A percentile compares a stretch with the other conserved stretches of the same genome.
Evolutionary conservation across 2,888 invertebrate genomes (phyloP).

Genomic region (Tridacna crocea): DNA sequence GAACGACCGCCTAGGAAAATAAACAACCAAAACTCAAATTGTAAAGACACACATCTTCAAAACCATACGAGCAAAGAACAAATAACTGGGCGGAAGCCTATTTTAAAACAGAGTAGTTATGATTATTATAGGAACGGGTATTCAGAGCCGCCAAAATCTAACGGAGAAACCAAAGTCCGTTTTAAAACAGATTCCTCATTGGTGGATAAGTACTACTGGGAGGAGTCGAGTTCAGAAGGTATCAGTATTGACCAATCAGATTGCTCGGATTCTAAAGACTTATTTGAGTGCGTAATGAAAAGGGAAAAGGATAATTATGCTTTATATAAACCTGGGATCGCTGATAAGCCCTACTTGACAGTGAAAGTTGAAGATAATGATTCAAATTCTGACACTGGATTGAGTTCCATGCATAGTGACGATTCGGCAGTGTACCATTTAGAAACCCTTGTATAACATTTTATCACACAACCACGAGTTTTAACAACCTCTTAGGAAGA

Average conservation of each 20-base stretch:
- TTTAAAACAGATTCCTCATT: constrained; percentile 56
- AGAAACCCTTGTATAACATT: constrained; percentile 73
- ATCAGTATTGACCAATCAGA: constrained; percentile 65
- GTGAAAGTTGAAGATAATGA: constrained; percentile 82
- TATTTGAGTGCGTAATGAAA: constrained; percentile 43
- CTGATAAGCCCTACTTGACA: constrained; percentile 56
- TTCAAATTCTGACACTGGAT: constrained; percentile 86
- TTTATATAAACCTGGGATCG: constrained; percentile 45
- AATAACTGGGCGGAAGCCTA: constrained; percentile 45
- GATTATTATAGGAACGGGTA: constrained; percentile 43
- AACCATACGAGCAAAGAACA: constrained; percentile 7
- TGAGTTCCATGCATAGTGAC: constrained; percentile 85
- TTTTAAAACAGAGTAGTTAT: constrained; percentile 49
- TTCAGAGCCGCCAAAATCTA: constrained; percentile 34
- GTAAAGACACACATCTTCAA: background rate
- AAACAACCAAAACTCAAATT: background rate
- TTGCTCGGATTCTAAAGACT: constrained; percentile 60
- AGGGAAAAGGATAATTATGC: constrained; percentile 32
- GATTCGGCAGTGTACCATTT: constrained; percentile 72
- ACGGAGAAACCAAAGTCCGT: constrained; percentile 59
- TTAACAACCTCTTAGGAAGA: too few species aligned
- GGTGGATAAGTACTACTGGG: constrained; percentile 62
- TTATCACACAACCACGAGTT: too few species aligned
- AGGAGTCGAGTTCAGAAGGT: constrained; percentile 63
- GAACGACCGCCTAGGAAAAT: constrained; percentile 16